Base-by-base conservation (phyloP, 2,113 vertebrate genomes). In the Atlantisia rogersi region DNA sequence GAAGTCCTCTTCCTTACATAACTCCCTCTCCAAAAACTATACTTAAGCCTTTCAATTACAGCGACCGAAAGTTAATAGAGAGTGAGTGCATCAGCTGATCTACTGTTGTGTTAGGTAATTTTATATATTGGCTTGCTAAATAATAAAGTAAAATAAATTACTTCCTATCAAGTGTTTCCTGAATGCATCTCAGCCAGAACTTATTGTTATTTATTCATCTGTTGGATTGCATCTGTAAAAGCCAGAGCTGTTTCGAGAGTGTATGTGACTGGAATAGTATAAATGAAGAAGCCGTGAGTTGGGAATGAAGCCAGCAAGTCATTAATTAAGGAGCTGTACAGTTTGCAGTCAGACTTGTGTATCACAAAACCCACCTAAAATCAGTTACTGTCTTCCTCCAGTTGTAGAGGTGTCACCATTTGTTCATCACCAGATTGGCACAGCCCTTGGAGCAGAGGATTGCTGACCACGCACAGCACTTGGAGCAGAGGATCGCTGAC, bases 121-220 rank as follows among this genome's bases (percentile, higher is more conserved):
- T 96, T 92, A 81, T 90, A 87, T 95, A 96, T 83, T 81, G 70
- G 84, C 73, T 96, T 60, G 44, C 88, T 97, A 94, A 97, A 96
- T 96, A 97, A 95, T 96, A 93, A 96, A 95, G 77, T 83, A 78
- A 93, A 96, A 97, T 97, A 96, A 96, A 97, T 97, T 83, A 81
- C 44, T 75, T 88, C 64, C 85, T 80, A 92, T 92, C 90, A 96
- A 92, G 82, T 48, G 44, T 90, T 96, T 95, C 86, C 93, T 95
- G 80, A 86, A 92, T 68, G 69, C 70, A 77, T 92, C 96, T 97
- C 92, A 94, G 50, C 37, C 10, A 6, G 70, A 79, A 52, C 35
- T 96, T 93, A 94, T 95, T 95, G 95, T 97, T 95, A 96, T 96
- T 97, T 97, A 97, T 97, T 97, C 88, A 82, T 95, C 87, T 92